Percentiles rank a stretch among this genome's conserved stretches.
Conservation (phyloP, 1,140 invertebrate species). For the Drosophila lini region DNA sequence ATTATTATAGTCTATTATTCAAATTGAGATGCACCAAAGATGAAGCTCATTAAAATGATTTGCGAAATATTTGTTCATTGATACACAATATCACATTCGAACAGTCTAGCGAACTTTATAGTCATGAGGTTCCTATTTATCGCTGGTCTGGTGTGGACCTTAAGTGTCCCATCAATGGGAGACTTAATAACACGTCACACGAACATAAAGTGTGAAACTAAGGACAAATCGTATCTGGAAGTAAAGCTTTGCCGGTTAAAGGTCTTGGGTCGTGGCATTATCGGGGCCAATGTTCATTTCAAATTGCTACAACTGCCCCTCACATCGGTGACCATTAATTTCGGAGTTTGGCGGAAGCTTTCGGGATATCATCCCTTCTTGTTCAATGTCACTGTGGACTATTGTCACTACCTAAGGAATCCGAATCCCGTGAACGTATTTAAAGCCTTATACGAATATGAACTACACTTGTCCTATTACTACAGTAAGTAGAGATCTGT, state of each 20-base stretch:
- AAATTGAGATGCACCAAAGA: no score
- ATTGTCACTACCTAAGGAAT: slow-evolving; percentile 20
- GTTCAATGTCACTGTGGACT: slow-evolving; percentile 23
- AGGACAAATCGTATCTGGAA: not conserved
- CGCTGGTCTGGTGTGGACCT: not conserved
- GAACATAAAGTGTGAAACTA: slow-evolving; percentile 31
- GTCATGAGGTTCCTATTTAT: slow-evolving; percentile 3
- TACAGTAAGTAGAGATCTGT: slow-evolving; percentile 15
- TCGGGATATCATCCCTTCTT: slow-evolving; percentile 49
- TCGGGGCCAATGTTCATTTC: slow-evolving; percentile 15
- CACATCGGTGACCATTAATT: not conserved
- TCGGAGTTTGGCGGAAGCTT: slow-evolving; percentile 16
- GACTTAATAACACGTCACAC: slow-evolving; percentile 17
- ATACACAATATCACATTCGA: not conserved
- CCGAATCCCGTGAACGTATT: slow-evolving; percentile 29
- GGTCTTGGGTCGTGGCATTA: slow-evolving; percentile 32
- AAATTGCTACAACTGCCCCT: not conserved
- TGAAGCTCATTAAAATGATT: no score
- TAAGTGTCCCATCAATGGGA: not conserved
- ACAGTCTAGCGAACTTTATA: no score
- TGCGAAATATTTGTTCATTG: not conserved
- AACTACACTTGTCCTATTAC: slow-evolving; percentile 36
- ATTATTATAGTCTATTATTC: no score
- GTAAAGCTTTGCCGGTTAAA: slow-evolving; percentile 19
- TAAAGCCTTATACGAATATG: slow-evolving; percentile 14